Base-by-base conservation (phyloP, 1,140 invertebrate species). In the Drosophila eugracilis region DNA sequence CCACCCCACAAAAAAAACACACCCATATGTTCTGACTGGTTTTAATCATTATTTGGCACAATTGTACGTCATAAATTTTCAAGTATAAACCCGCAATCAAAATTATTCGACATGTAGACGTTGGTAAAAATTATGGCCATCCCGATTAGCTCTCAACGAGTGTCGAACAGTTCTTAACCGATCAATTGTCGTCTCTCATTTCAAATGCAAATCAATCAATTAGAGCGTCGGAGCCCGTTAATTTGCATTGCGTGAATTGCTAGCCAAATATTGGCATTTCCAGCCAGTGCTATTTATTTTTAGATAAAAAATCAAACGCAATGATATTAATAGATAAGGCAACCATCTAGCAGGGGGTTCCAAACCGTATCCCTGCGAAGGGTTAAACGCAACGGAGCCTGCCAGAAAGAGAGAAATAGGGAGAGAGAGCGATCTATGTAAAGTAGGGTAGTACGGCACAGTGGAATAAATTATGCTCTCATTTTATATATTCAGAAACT, bases 21-120 rank as follows among this genome's bases (percentile, higher is more conserved):
- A 65, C 77, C 58, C 72, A 75, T 52, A 30, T 62, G 14, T n/a
- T n/a, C 21, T 32, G 47, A 6, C 50, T 19, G 37, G 14, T 15
- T 62, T 59, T 79, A 55, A 59, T 53, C 60, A 65, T 65, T 69
- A 57, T 85, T 83, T 45, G 62, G 42, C 65, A 28, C 76, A 76
- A 76, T 84, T 72, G 69, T 76, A 79, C 57, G 66, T 58, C 73
- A 53, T 86, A 86, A 78, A 77, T 60, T 66, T 85, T 85, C 63
- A 69, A 75, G 54, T 66, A 62, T 76, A 59, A 72, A 55, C 47
- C 66, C 36, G 49, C 60, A 84, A 74, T 85, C 80, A 54, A 79
- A 79, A 77, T 86, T 41, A 66, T 57, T 65, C 47, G 49, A 88
- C 53, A 71, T 86, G 65, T 88, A 86, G 84, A 86, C 81, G 62